Conservation (phyloP, 1,140 invertebrate species). For the Rhagoletis zephyria region DNA sequence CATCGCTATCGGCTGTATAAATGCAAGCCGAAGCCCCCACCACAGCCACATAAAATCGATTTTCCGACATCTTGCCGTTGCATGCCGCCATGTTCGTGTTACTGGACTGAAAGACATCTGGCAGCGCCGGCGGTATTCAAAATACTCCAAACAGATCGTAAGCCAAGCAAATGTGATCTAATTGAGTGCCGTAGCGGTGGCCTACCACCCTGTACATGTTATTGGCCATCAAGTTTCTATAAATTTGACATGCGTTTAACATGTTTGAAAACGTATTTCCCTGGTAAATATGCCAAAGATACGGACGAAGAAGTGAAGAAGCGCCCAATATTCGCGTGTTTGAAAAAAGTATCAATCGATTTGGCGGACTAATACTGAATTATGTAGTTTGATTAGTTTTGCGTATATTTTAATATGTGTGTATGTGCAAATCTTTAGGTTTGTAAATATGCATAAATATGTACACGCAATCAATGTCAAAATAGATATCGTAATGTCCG, state of each 20-base stretch:
- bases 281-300: conserved; percentile 36
- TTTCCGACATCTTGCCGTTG: background rate
- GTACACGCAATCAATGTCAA: no score
- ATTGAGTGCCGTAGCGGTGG: conserved; percentile 1
- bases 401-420: no score
- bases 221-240: conserved; percentile 40
- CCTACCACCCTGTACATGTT: conserved; percentile 54
- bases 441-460: no score
- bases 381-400: no score
- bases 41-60: background rate
- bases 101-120: background rate
- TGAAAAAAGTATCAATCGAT: no score
- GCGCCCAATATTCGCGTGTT: no score
- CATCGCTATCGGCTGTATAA: conserved; percentile 3
- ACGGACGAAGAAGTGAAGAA: no score
- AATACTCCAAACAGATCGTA: background rate
- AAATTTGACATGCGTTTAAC: background rate
- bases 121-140: background rate
- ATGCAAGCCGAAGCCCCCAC: background rate
- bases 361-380: no score
- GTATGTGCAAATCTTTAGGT: no score
- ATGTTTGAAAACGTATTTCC: conserved; percentile 25
- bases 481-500: no score
- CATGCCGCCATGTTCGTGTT: background rate
- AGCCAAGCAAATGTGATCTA: no score